Base-by-base conservation (phyloP, 2,888 invertebrate species). In the Acleris holmiana region DNA sequence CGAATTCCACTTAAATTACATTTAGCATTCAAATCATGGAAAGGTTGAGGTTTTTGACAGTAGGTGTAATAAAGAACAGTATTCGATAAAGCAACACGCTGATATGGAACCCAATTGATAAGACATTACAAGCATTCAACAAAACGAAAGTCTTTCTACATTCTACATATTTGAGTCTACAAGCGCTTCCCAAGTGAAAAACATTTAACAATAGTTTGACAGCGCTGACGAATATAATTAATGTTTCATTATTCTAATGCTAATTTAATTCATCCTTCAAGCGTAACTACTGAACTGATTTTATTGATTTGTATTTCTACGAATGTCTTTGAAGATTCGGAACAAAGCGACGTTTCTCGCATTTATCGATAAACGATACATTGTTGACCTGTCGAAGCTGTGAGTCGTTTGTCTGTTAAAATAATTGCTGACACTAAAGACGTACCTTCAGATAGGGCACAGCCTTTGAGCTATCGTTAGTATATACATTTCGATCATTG, bases 401-500 rank as follows among this genome's bases (percentile, higher is more conserved):
- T 19, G 6, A 18, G 40, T 17, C 25, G 15, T 19, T 51, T 53
- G 17, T 53, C 51, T 46, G 53, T 35, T 44, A 15, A 51, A 44
- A 46, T 51, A 7, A 6, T 19, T 8, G 25, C 41, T 35, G 46
- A 29, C 46, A 74, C 77, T 76, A 78, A 76, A 73, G 74, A 74
- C 73, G 72, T 76, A 74, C 74, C 70, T 76, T 74, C 67, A 71
- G 74, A 72, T 74, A 71, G 62, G 73, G 69, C 21, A 44, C 41
- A 23, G 65, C 69, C 72, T 74, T 79, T 76, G 73, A 74, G 71
- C 71, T 64, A 64, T 61, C 66, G 69, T 71, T 73, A 68, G 67
- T 73, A 21, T 50, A 64, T 59, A 75, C 72, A 72, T 76, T 79
- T 73, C 78, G 75, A 81, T 84, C 85, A 89, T 88, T 84, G 83